phyloP scores from a whole-genome alignment of 2,888 invertebrate species.

The Creontiades dilutus region DNA sequence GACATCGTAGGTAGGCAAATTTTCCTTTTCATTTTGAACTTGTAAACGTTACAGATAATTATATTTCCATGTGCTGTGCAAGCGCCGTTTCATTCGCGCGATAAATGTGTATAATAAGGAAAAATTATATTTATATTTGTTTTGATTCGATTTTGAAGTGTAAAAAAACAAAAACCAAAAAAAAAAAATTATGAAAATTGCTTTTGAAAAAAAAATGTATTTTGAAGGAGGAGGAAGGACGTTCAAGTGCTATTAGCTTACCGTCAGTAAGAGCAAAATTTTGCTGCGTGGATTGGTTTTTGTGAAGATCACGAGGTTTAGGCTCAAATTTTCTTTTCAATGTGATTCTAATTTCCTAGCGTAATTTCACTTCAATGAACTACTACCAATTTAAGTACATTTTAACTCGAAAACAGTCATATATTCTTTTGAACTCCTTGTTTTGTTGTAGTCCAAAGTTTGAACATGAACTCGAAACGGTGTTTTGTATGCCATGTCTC shows the following conservation, averaged over 20 bases:
- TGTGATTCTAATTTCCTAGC: not conserved
- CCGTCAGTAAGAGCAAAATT: not conserved
- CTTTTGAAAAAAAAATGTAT: conserved; percentile 53
- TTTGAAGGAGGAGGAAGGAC: conserved; percentile 13
- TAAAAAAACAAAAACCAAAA: conserved; percentile 55
- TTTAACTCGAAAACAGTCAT: no score
- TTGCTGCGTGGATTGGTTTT: not conserved
- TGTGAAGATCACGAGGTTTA: not conserved
- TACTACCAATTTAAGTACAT: no score
- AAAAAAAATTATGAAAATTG: conserved; percentile 17
- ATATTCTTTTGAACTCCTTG: no score
- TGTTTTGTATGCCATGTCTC: not conserved
- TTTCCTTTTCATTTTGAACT: conserved; percentile 48
- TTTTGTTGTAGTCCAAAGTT: no score
- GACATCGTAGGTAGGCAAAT: conserved; percentile 65
- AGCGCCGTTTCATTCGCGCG: conserved; percentile 66
- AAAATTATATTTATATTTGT: conserved; percentile 69
- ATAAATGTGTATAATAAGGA: conserved; percentile 66
- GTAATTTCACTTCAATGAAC: not conserved
- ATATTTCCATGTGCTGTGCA: conserved; percentile 70
- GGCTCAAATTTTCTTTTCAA: conserved; percentile 23
- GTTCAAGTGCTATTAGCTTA: conserved; percentile 57
- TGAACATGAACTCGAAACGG: not conserved
- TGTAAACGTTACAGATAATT: conserved; percentile 57
- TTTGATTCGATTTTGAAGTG: conserved; percentile 61